Evolutionary conservation across 2,113 vertebrate species (phyloP).

Genomic region (Phaetusa simplex): DNA sequence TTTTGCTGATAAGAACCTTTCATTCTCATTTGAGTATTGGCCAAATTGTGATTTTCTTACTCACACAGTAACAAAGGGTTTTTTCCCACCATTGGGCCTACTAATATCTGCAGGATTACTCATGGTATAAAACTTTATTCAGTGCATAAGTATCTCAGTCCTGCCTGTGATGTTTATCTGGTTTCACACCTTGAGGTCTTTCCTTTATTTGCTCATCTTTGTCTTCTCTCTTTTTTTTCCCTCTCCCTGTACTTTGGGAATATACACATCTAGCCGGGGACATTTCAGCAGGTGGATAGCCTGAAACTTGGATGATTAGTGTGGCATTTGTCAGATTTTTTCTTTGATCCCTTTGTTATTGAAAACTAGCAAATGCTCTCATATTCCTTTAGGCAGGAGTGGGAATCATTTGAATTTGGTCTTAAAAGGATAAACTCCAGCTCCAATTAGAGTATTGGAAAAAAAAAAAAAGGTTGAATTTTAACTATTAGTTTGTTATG

Average conservation of each 20-base stretch:
- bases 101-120: neutral
- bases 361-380: neutral
- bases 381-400: neutral
- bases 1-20: slow-evolving; percentile 19
- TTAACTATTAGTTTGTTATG: neutral
- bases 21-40: neutral
- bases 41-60: neutral
- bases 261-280: neutral
- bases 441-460: neutral
- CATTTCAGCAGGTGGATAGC: neutral
- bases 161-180: neutral
- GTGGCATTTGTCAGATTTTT: neutral
- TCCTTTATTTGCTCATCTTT: neutral
- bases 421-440: neutral
- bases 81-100: neutral
- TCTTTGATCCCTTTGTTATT: neutral
- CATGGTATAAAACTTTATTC: neutral
- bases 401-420: neutral
- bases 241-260: neutral
- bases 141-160: neutral
- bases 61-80: neutral
- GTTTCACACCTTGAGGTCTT: neutral
- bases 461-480: neutral
- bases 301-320: neutral
- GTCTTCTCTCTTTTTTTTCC: neutral